phyloP scores from a whole-genome alignment of 2,113 vertebrate species.

The Poeciliopsis prolifica region DNA sequence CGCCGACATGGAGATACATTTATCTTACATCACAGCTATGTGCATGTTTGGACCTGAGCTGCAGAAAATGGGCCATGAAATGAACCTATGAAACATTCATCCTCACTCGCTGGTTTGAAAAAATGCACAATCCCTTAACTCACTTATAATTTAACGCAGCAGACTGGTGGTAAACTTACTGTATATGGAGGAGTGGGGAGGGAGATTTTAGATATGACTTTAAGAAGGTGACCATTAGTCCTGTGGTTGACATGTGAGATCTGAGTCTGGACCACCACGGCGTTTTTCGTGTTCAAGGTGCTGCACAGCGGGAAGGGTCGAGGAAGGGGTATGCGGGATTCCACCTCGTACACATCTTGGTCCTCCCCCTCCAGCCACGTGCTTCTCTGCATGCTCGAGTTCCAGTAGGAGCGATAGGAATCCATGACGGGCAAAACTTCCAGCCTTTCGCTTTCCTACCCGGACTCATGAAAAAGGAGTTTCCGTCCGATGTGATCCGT shows the following conservation, averaged over 20 bases:
- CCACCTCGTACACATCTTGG: constrained; percentile 91
- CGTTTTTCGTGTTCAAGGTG: constrained; percentile 87
- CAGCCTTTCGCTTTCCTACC: constrained; percentile 11
- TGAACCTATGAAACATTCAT: constrained; percentile 41
- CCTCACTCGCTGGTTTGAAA: constrained; percentile 6
- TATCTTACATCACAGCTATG: constrained; percentile 12
- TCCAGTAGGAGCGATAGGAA: constrained; percentile 87
- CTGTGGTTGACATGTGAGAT: constrained; percentile 89
- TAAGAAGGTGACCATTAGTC: constrained; percentile 88
- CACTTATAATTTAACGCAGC: constrained; percentile 17
- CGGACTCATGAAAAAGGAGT: constrained; percentile 33
- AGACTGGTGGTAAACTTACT: constrained; percentile 83
- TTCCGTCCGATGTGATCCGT: constrained; percentile 21
- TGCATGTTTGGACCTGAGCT: constrained; percentile 26
- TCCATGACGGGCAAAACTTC: constrained; percentile 81
- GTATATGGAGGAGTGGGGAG: constrained; percentile 95
- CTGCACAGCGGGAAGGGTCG: constrained; percentile 86
- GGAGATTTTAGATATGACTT: constrained; percentile 94
- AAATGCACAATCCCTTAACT: constrained; percentile 2
- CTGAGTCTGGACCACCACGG: constrained; percentile 90
- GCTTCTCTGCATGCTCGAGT: constrained; percentile 73
- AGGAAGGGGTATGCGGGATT: constrained; percentile 92
- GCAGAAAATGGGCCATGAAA: constrained; percentile 12
- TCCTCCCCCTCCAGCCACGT: constrained; percentile 86
- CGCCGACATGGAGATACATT: constrained; percentile 8